Conservation (phyloP, 2,113 vertebrate species). For the Zosterops japonicus region DNA sequence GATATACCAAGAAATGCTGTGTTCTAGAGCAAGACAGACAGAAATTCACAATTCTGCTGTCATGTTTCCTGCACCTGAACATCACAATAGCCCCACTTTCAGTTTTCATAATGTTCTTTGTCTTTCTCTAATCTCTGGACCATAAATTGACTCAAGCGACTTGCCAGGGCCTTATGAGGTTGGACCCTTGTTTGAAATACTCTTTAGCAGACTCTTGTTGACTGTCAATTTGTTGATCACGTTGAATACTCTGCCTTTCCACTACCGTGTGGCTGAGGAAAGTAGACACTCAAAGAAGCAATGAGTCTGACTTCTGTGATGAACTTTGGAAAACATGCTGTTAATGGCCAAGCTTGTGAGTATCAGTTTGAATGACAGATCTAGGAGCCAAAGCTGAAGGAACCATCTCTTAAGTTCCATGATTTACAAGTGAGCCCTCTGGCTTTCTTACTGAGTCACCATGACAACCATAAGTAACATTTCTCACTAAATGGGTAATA, state of each 20-base stretch:
- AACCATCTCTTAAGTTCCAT: not conserved
- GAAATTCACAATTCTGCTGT: not conserved
- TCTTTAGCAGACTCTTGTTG: not conserved
- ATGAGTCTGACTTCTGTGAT: not conserved
- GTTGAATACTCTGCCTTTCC: not conserved
- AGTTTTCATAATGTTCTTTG: not conserved
- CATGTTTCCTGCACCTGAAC: not conserved
- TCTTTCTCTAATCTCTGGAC: not conserved
- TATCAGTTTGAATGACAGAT: not conserved
- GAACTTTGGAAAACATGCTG: not conserved
- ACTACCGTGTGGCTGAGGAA: not conserved
- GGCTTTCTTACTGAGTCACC: not conserved
- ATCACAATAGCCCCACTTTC: not conserved
- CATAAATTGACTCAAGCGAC: not conserved
- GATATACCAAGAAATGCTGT: not conserved
- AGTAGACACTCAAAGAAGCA: not conserved
- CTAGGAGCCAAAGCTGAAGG: not conserved
- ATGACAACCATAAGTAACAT: not conserved
- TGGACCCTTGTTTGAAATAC: not conserved
- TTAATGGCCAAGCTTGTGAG: not conserved
- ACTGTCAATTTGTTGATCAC: not conserved
- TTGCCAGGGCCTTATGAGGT: not conserved
- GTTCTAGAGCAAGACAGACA: not conserved
- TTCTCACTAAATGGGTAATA: not conserved
- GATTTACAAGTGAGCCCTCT: conserved; percentile 17